phyloP scores from a whole-genome alignment of 2,888 invertebrate genomes.

The Ceramica pisi region DNA sequence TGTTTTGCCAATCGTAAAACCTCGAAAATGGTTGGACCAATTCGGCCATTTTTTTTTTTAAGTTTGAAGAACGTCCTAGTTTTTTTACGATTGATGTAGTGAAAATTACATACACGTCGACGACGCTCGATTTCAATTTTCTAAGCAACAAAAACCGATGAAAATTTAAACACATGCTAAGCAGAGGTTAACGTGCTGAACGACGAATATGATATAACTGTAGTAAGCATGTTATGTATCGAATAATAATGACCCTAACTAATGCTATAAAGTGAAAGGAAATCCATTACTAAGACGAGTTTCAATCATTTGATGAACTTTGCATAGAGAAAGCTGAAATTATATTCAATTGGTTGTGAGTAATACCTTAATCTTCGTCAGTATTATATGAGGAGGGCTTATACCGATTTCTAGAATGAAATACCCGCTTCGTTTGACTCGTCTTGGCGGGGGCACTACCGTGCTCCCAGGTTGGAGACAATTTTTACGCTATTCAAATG shows the following conservation, averaged over 20 bases:
- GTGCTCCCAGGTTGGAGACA: no score
- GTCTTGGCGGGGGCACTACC: no score
- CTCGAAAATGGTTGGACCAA: no score
- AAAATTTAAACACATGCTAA: constrained; percentile 2
- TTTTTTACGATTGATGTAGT: no score
- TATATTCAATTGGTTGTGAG: constrained; percentile 16
- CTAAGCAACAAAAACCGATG: not conserved
- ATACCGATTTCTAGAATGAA: no score
- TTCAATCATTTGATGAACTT: constrained; percentile 47
- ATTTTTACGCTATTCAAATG: no score
- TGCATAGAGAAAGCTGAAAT: constrained; percentile 50
- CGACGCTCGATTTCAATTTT: not conserved
- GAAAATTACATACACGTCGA: no score
- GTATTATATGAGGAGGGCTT: not conserved
- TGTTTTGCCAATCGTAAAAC: no score
- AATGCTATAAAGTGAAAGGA: constrained; percentile 54
- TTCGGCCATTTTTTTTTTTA: no score
- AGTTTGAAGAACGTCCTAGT: no score
- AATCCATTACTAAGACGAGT: constrained; percentile 15
- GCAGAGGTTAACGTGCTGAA: not conserved
- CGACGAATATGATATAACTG: constrained; percentile 2
- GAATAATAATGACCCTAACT: constrained; percentile 34
- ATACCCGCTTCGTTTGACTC: no score
- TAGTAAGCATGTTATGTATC: not conserved
- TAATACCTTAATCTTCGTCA: constrained; percentile 1